phyloP scores from a whole-genome alignment of 2,797 vertebrate genomes.

The Phataginus tricuspis region DNA sequence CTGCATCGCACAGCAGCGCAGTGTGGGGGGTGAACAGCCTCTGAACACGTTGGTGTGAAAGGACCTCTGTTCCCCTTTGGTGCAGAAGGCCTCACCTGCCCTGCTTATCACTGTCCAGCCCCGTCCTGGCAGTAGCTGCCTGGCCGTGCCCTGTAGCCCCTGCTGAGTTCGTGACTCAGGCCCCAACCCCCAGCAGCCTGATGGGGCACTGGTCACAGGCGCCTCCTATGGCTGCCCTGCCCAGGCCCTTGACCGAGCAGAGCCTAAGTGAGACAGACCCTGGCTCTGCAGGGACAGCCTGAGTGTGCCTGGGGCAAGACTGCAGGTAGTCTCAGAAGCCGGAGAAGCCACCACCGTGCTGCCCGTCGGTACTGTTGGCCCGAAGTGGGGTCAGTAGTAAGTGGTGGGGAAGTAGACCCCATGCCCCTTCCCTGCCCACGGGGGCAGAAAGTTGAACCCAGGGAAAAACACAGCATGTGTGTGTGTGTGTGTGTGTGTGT shows the following conservation, averaged over 20 bases:
- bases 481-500: background rate
- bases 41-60: background rate
- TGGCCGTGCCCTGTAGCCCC: background rate
- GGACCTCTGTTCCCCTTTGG: background rate
- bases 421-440: background rate
- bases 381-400: background rate
- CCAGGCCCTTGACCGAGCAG: background rate
- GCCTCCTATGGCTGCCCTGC: background rate
- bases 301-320: background rate
- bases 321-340: background rate
- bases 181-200: background rate
- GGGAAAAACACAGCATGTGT: background rate
- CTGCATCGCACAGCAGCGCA: accelerated
- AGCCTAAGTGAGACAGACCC: background rate
- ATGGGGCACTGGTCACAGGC: background rate
- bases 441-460: background rate
- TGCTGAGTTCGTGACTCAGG: too few relatives aligned
- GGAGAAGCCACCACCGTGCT: background rate
- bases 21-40: background rate
- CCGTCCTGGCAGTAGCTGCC: background rate
- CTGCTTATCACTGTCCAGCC: background rate
- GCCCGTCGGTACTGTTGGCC: background rate
- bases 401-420: background rate
- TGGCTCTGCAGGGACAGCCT: background rate
- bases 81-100: background rate